phyloP scores from a whole-genome alignment of 23 tunicate species.

The Trididemnum clinides region DNA sequence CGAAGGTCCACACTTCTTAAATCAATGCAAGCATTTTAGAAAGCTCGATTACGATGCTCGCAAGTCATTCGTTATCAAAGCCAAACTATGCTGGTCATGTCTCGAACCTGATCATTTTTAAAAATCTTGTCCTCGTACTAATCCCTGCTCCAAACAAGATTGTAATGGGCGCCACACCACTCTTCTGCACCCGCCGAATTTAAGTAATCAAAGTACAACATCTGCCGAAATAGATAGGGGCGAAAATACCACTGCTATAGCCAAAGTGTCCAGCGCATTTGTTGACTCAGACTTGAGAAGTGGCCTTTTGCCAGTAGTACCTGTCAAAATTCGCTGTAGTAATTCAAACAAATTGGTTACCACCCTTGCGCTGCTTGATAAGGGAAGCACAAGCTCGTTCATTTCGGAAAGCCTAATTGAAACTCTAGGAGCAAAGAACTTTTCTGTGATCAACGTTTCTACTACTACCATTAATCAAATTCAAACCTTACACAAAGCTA shows the following conservation, averaged over 20 bases:
- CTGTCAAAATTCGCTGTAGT: not conserved
- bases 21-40: too few species aligned
- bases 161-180: constrained; percentile 41
- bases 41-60: too few species aligned
- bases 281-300: not conserved
- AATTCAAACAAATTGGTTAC: not conserved
- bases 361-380: constrained; percentile 23
- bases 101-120: too few species aligned
- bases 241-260: too few species aligned
- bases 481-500: not conserved
- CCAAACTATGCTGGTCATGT: too few species aligned
- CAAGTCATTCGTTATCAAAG: too few species aligned
- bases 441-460: too few species aligned
- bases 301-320: constrained; percentile 3
- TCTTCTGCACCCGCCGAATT: constrained; percentile 44
- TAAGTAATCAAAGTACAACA: not conserved
- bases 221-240: not conserved
- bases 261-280: constrained; percentile 6
- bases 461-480: too few species aligned
- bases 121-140: too few species aligned
- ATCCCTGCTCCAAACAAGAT: constrained; percentile 36
- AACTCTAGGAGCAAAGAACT: too few species aligned
- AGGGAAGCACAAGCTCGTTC: constrained; percentile 35
- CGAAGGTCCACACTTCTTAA: too few species aligned
- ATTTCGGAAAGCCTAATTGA: too few species aligned